A percentile compares a stretch with the other conserved stretches of the same genome.
phyloP scores from a whole-genome alignment of 1,140 invertebrate species.

The Adelges cooleyi region DNA sequence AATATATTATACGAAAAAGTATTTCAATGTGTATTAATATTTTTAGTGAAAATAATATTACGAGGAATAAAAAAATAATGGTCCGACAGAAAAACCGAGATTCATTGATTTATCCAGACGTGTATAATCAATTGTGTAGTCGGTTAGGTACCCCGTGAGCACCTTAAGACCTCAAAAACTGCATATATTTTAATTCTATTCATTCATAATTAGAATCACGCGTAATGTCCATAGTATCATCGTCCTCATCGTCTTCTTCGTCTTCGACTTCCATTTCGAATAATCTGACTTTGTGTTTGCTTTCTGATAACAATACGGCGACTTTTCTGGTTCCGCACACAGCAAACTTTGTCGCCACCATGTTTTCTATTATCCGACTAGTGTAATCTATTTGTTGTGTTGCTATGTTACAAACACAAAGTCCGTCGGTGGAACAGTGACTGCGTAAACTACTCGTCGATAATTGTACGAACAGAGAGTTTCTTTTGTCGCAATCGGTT shows the following conservation, averaged over 20 bases:
- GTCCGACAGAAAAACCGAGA: too few species aligned
- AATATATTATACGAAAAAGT: too few species aligned
- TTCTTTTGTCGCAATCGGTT: slow-evolving; percentile 38
- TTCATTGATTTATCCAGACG: too few species aligned
- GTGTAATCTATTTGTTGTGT: slow-evolving; percentile 41
- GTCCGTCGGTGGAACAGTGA: slow-evolving; percentile 35
- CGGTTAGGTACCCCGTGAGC: too few species aligned
- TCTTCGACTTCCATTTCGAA: slow-evolving; percentile 87
- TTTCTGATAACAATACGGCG: slow-evolving; percentile 70
- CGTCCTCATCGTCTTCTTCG: slow-evolving; percentile 68
- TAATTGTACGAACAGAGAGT: slow-evolving; percentile 53
- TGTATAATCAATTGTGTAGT: too few species aligned
- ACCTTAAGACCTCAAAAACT: too few species aligned
- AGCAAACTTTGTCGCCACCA: slow-evolving; percentile 58
- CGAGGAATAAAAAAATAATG: too few species aligned
- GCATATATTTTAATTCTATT: too few species aligned
- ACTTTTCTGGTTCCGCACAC: slow-evolving; percentile 82
- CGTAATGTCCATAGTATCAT: slow-evolving; percentile 11
- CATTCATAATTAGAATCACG: neutral
- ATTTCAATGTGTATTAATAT: too few species aligned
- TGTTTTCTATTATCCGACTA: slow-evolving; percentile 52
- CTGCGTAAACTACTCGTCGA: slow-evolving; percentile 43
- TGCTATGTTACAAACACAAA: slow-evolving; percentile 39
- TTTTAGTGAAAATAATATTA: too few species aligned
- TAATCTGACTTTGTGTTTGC: slow-evolving; percentile 63